A percentile compares a stretch with the other conserved stretches of the same genome.
Conservation (phyloP, 2,888 invertebrate genomes). For the Pseudococcus jackbeardsleyi region DNA sequence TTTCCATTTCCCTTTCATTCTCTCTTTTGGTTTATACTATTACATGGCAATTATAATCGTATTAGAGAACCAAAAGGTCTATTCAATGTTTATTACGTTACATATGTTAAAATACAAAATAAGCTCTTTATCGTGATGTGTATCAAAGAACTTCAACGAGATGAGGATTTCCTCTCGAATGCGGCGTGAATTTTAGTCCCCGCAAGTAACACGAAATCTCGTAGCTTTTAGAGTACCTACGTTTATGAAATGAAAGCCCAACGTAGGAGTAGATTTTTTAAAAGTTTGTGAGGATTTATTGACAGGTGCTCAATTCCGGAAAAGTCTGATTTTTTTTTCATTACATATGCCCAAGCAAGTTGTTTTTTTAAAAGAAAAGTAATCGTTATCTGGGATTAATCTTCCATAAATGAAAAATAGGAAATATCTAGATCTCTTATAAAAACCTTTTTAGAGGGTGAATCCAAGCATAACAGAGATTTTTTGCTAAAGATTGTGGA, state of each 20-base stretch:
- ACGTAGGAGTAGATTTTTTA: background rate
- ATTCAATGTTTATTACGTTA: constrained; percentile 42
- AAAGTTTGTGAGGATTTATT: background rate
- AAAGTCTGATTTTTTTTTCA: background rate
- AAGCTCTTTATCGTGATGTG: constrained; percentile 2
- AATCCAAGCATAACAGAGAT: too few species aligned
- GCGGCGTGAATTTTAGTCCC: background rate
- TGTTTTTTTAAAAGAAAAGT: too few species aligned
- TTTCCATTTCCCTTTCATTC: background rate
- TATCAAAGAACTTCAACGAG: background rate
- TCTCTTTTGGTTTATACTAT: constrained; percentile 1
- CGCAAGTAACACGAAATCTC: background rate
- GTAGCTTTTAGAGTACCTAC: background rate
- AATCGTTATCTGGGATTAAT: too few species aligned
- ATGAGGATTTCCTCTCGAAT: background rate
- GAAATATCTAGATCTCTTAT: too few species aligned
- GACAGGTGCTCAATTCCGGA: background rate
- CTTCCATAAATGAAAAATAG: too few species aligned
- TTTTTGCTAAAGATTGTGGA: too few species aligned
- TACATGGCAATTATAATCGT: constrained; percentile 49
- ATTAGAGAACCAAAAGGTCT: constrained; percentile 44
- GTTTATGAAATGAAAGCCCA: background rate
- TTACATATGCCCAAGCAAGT: background rate
- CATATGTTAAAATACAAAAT: constrained; percentile 36
- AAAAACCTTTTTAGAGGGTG: too few species aligned